Percentiles rank a stretch among this genome's conserved stretches.
Evolutionary conservation across 2,113 vertebrate species (phyloP).

Genomic region (Aegypius monachus): DNA sequence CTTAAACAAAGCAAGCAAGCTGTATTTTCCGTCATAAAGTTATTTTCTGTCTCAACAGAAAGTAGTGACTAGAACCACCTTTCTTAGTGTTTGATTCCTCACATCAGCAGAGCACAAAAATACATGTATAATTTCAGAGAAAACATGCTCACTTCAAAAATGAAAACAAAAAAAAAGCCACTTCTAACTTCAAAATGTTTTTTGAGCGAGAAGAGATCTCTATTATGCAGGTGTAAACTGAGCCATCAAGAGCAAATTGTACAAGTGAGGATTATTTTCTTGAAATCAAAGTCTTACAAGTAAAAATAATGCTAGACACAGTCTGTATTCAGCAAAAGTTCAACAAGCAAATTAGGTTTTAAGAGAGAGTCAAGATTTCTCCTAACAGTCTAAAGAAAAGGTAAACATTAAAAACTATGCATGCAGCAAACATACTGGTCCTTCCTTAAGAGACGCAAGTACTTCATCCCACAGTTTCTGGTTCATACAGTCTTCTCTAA

Average conservation of each 20-base stretch:
- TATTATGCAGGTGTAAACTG: not conserved
- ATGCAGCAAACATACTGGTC: slow-evolving; percentile 83
- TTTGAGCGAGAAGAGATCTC: not conserved
- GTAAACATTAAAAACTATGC: not conserved
- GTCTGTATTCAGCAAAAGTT: not conserved
- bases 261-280: not conserved
- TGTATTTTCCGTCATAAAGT: not conserved
- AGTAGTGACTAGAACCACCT: not conserved
- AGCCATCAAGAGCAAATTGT: not conserved
- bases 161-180: not conserved
- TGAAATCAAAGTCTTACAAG: not conserved
- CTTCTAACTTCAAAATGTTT: not conserved
- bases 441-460: slow-evolving; percentile 87
- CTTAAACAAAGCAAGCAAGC: not conserved
- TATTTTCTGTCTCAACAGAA: not conserved
- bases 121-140: not conserved
- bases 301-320: not conserved
- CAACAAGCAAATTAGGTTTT: not conserved
- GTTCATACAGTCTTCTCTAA: slow-evolving; percentile 90
- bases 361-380: not conserved
- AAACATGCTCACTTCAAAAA: not conserved
- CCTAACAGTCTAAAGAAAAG: not conserved
- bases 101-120: not conserved
- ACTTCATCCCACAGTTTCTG: slow-evolving; percentile 97
- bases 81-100: not conserved